phyloP scores from a whole-genome alignment of 1,140 invertebrate genomes.

The Drosophila baimaii region DNA sequence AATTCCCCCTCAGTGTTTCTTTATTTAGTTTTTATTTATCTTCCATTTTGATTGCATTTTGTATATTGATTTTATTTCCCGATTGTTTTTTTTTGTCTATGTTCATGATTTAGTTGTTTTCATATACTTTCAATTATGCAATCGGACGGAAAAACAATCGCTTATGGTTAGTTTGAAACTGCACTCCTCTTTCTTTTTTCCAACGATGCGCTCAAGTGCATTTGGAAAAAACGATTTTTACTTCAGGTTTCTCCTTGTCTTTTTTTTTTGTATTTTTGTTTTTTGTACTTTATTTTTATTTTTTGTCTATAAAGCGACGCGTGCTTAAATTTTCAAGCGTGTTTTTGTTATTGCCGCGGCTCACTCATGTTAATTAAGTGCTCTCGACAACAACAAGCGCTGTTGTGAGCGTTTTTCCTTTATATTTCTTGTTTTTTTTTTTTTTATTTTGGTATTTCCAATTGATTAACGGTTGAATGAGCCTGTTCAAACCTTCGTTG shows the following conservation, averaged over 20 bases:
- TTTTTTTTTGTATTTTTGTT: slow-evolving; percentile 4
- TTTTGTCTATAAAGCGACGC: slow-evolving; percentile 22
- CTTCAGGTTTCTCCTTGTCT: slow-evolving; percentile 10
- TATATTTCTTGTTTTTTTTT: slow-evolving; percentile 1
- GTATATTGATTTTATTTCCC: slow-evolving; percentile 5
- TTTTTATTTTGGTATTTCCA: slow-evolving; percentile 15
- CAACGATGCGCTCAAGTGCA: slow-evolving; percentile 39
- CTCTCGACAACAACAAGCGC: neutral
- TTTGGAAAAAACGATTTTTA: slow-evolving; percentile 32
- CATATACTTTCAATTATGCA: slow-evolving; percentile 27
- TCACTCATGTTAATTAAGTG: slow-evolving; percentile 39
- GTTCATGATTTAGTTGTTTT: slow-evolving; percentile 11
- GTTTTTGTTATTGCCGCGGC: slow-evolving; percentile 19
- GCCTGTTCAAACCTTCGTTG: neutral
- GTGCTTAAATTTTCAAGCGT: slow-evolving; percentile 29
- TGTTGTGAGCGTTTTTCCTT: slow-evolving; percentile 5
- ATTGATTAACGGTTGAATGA: slow-evolving; percentile 38
- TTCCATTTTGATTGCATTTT: neutral
- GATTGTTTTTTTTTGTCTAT: neutral
- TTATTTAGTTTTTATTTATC: neutral
- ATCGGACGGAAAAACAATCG: slow-evolving; percentile 20
- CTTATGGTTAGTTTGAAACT: slow-evolving; percentile 6
- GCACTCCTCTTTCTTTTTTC: slow-evolving; percentile 14
- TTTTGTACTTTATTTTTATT: neutral
- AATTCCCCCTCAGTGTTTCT: neutral